phyloP scores from a whole-genome alignment of 2,888 invertebrate species.

The Parnassius apollo region DNA sequence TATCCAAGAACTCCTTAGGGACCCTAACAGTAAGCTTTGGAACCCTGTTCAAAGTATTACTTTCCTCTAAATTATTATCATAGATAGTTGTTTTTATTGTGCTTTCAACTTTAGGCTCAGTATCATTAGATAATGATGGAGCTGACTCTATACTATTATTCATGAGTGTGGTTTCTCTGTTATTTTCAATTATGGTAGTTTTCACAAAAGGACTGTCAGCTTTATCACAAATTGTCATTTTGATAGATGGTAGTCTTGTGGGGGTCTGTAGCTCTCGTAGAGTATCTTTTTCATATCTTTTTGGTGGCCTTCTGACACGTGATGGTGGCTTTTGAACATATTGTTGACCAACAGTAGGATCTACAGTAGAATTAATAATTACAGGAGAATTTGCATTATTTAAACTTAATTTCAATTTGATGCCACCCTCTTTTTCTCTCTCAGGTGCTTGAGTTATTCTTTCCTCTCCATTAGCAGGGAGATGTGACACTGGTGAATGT shows the following conservation, averaged over 20 bases:
- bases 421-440: constrained; percentile 68
- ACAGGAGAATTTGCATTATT: constrained; percentile 76
- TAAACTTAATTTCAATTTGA: constrained; percentile 71
- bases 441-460: constrained; percentile 45
- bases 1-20: constrained; percentile 81
- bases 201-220: constrained; percentile 75
- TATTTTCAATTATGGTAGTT: constrained; percentile 67
- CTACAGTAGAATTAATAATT: constrained; percentile 76
- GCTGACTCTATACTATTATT: constrained; percentile 64
- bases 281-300: constrained; percentile 64
- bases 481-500: constrained; percentile 37
- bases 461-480: constrained; percentile 41
- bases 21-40: constrained; percentile 86
- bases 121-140: constrained; percentile 38
- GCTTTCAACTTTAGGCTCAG: constrained; percentile 62
- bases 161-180: constrained; percentile 63
- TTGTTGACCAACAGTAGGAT: constrained; percentile 67
- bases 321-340: constrained; percentile 60
- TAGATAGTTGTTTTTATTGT: constrained; percentile 71
- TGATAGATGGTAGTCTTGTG: constrained; percentile 64
- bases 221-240: constrained; percentile 77
- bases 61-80: constrained; percentile 70
- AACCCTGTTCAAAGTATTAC: constrained; percentile 78
- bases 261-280: constrained; percentile 38
- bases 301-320: constrained; percentile 65